These are phyloP conservation scores for Lepus timidus DNA, from an alignment of 2,113 vertebrate species.

Conservation along the genomic window DNA sequence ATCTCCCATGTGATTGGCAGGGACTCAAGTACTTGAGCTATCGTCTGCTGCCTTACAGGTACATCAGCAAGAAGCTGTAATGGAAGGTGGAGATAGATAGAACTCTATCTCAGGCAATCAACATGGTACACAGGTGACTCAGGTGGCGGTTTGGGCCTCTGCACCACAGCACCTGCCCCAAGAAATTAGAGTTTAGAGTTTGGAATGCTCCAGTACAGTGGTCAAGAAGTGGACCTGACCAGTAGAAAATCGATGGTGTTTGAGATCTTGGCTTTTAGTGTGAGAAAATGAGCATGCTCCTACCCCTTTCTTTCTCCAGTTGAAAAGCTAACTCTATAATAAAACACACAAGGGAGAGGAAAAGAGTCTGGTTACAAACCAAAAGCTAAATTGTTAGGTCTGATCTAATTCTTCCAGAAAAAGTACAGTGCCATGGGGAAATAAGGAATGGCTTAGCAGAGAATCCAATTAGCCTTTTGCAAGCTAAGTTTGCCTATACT, in stretches of 20 bases:
- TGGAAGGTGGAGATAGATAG: no score
- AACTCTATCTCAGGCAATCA: no score
- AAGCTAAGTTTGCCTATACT: background rate
- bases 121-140: no score
- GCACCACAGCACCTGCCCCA: no score
- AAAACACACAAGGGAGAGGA: background rate
- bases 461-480: constrained; percentile 6
- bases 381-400: constrained; percentile 32
- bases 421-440: background rate
- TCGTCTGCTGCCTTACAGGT: no score
- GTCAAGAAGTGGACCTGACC: background rate
- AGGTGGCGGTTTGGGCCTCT: no score
- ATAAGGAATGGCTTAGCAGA: background rate
- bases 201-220: background rate
- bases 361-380: constrained; percentile 49
- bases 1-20: no score
- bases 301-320: background rate
- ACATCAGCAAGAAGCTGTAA: no score
- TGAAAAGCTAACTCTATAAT: constrained; percentile 1
- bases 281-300: constrained; percentile 17
- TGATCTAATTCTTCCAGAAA: constrained; percentile 58
- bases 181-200: background rate
- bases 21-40: no score
- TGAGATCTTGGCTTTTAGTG: background rate
- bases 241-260: background rate